phyloP scores from a whole-genome alignment of 2,797 vertebrate species.

The Melopsittacus undulatus region DNA sequence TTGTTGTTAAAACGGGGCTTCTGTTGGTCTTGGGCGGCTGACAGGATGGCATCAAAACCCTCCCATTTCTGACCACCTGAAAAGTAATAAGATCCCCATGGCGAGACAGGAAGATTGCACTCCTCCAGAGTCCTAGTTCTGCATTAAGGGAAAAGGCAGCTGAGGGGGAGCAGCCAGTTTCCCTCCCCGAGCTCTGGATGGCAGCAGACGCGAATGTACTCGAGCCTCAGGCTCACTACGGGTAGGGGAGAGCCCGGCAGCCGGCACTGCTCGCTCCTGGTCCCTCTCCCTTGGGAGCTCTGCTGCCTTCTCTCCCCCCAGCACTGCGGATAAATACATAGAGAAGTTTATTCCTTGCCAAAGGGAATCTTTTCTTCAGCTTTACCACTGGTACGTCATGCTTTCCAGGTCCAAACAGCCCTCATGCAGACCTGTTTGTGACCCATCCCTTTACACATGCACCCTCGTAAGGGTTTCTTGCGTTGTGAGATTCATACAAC shows the following conservation, averaged over 20 bases:
- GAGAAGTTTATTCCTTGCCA: neutral
- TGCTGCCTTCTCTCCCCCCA: neutral
- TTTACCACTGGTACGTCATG: accelerated
- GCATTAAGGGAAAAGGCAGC: accelerated
- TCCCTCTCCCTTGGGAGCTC: neutral
- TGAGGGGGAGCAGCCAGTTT: neutral
- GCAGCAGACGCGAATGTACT: slow-evolving; percentile 39
- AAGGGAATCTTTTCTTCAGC: neutral
- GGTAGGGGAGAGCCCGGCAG: neutral
- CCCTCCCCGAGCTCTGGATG: slow-evolving; percentile 20
- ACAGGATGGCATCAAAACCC: neutral
- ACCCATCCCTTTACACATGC: neutral
- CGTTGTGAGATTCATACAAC: neutral
- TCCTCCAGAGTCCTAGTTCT: accelerated
- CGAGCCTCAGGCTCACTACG: neutral
- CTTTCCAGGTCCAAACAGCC: neutral
- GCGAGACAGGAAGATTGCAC: neutral
- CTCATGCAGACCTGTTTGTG: neutral
- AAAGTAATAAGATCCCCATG: neutral
- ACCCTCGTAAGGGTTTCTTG: neutral
- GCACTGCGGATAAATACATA: neutral
- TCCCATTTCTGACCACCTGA: neutral
- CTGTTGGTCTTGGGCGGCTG: neutral
- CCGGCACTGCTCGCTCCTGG: neutral
- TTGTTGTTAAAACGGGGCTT: neutral